phyloP scores from a whole-genome alignment of 2,888 invertebrate genomes.

The Selenia dentaria region DNA sequence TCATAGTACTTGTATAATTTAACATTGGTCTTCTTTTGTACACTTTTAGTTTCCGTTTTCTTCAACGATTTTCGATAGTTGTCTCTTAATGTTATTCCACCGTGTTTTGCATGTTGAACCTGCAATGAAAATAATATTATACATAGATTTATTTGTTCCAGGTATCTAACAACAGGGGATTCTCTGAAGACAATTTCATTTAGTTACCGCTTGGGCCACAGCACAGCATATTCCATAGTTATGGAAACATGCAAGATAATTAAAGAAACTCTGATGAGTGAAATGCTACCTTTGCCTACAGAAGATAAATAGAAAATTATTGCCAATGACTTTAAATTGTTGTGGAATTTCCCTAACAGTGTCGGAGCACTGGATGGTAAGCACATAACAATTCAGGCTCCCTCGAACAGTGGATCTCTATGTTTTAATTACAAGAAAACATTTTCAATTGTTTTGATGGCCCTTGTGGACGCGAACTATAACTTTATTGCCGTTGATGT shows the following conservation, averaged over 20 bases:
- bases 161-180: slow-evolving; percentile 38
- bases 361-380: slow-evolving; percentile 14
- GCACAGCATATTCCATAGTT: slow-evolving; percentile 33
- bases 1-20: too few species aligned
- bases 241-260: slow-evolving; percentile 27
- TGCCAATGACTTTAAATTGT: slow-evolving; percentile 13
- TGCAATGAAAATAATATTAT: slow-evolving; percentile 19
- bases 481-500: slow-evolving; percentile 1
- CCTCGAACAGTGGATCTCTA: slow-evolving; percentile 8
- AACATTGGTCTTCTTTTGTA: slow-evolving; percentile 6
- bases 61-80: slow-evolving; percentile 22
- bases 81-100: slow-evolving; percentile 11
- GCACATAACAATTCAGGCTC: slow-evolving; percentile 12
- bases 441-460: slow-evolving; percentile 19
- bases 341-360: slow-evolving; percentile 16
- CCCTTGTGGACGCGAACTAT: slow-evolving; percentile 9
- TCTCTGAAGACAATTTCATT: slow-evolving; percentile 35
- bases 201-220: slow-evolving; percentile 36
- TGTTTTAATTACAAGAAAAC: slow-evolving; percentile 5
- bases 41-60: slow-evolving; percentile 25
- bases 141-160: slow-evolving; percentile 33
- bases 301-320: slow-evolving; percentile 22
- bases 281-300: slow-evolving; percentile 16
- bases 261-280: slow-evolving; percentile 20
- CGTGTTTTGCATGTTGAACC: slow-evolving; percentile 25